Evolutionary conservation across 2,113 vertebrate genomes (phyloP), one percentile per base, ranked within the genome.

Genomic region (Myrmophylax atrothorax): DNA sequence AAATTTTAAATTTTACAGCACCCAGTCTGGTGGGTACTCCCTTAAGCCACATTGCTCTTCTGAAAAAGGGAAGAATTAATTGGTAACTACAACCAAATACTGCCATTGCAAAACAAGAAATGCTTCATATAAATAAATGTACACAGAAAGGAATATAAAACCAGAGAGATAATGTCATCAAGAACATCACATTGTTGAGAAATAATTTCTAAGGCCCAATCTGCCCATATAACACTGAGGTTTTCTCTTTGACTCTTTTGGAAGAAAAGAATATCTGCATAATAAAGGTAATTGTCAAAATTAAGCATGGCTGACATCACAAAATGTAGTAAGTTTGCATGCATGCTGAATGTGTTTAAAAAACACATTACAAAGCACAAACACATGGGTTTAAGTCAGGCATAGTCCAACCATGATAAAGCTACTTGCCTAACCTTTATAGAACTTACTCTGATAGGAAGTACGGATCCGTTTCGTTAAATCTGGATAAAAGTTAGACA

Each of bases 381-480:
- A 97, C 68, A 83, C 90, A 96, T 25, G 66, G 85, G 81, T 94
- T 97, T 93, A 89, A 96, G 78, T 96, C 93, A 97, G 95, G 97
- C 96, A 97, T 59, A 94, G 93, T 88, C 81, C 95, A 69, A 89
- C 78, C 63, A 90, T 49, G 60, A 94, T 90, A 97, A 95, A 96
- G 96, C 93, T 84, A 95, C 77, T 97, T 95, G 94, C 97, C 98
- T 98, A 97, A 98, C 91, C 97, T 97, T 97, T 78, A 95, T 84
- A 94, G 95, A 97, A 99, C 99, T 99, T 99, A 99, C 99, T 99
- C 99, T 99, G 99, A 98, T 99, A 99, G 93, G 99, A 99, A 97
- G 99, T 99, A 99, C 99, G 99, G 98, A 99, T 99, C 99, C 99
- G 98, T 99, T 99, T 99, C 99, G 99, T 99, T 99, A 99, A 99